Conservation (phyloP, 1,140 invertebrate genomes). For the Drosophila busckii region DNA sequence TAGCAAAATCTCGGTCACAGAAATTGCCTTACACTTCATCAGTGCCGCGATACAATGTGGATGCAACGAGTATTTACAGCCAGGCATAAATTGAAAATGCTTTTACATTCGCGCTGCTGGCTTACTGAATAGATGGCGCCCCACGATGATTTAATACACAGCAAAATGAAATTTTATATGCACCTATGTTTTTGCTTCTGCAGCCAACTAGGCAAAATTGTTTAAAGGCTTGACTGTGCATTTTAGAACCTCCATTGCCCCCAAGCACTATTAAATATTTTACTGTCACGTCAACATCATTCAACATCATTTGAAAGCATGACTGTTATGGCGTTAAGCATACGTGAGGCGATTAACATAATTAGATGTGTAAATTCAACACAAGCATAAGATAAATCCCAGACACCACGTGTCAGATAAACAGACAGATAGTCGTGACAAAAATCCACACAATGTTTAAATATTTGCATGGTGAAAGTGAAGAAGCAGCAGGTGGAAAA, state of each 20-base stretch:
- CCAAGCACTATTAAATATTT: neutral
- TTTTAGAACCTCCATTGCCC: no score
- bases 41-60: slow-evolving; percentile 18
- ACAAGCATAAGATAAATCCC: slow-evolving; percentile 12
- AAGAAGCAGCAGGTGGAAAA: slow-evolving; percentile 3
- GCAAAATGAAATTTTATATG: no score
- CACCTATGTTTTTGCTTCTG: no score
- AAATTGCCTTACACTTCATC: slow-evolving; percentile 5
- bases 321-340: slow-evolving; percentile 7
- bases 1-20: slow-evolving; percentile 9
- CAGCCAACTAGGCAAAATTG: no score
- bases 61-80: slow-evolving; percentile 15
- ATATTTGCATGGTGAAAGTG: slow-evolving; percentile 46
- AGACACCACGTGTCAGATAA: slow-evolving; percentile 28
- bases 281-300: slow-evolving; percentile 11
- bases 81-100: slow-evolving; percentile 27
- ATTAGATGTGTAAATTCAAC: slow-evolving; percentile 47
- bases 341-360: slow-evolving; percentile 48
- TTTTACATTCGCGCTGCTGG: neutral
- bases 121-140: neutral
- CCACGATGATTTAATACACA: no score
- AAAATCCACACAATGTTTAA: slow-evolving; percentile 41
- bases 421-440: neutral
- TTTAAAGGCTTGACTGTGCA: no score
- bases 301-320: slow-evolving; percentile 8